phyloP scores from a whole-genome alignment of 2,113 vertebrate species.

The Ammodytes dubius region DNA sequence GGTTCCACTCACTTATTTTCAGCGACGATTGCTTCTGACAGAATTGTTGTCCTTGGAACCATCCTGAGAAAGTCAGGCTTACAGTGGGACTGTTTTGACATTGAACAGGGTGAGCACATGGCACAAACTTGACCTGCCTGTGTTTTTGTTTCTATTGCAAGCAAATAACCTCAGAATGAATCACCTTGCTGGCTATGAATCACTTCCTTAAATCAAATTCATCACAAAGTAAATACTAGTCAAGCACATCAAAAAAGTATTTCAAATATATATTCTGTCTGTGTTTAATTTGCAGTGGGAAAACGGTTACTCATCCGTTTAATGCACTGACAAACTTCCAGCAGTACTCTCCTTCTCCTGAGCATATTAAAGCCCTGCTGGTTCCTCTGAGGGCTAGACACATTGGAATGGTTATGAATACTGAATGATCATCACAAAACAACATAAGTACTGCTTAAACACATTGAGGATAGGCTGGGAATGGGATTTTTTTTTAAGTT shows the following conservation, averaged over 20 bases:
- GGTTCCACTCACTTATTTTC: constrained; percentile 26
- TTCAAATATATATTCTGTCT: constrained; percentile 42
- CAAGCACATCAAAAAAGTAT: constrained; percentile 28
- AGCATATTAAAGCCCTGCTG: constrained; percentile 37
- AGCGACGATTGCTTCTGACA: constrained; percentile 36
- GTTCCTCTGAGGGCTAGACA: constrained; percentile 16
- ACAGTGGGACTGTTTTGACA: constrained; percentile 28
- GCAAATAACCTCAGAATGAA: constrained; percentile 48
- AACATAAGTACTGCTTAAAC: constrained; percentile 26
- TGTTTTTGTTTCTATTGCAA: constrained; percentile 58
- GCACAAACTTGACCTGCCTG: constrained; percentile 31
- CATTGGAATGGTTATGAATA: constrained; percentile 38
- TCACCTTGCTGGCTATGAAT: constrained; percentile 52
- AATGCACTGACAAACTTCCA: constrained; percentile 55
- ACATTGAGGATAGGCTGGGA: constrained; percentile 1
- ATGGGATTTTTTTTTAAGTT: constrained; percentile 5
- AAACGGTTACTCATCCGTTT: constrained; percentile 64
- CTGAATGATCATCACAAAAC: constrained; percentile 50
- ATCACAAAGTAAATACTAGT: constrained; percentile 56
- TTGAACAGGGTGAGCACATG: constrained; percentile 42
- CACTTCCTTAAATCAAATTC: constrained; percentile 53
- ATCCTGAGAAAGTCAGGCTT: constrained; percentile 13
- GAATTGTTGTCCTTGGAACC: constrained; percentile 60
- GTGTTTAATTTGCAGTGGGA: constrained; percentile 1
- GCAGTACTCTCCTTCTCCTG: constrained; percentile 37